Percentiles rank a stretch among this genome's conserved stretches.
phyloP scores from a whole-genome alignment of 1,140 invertebrate genomes.

The Akabosia matsudoensis region DNA sequence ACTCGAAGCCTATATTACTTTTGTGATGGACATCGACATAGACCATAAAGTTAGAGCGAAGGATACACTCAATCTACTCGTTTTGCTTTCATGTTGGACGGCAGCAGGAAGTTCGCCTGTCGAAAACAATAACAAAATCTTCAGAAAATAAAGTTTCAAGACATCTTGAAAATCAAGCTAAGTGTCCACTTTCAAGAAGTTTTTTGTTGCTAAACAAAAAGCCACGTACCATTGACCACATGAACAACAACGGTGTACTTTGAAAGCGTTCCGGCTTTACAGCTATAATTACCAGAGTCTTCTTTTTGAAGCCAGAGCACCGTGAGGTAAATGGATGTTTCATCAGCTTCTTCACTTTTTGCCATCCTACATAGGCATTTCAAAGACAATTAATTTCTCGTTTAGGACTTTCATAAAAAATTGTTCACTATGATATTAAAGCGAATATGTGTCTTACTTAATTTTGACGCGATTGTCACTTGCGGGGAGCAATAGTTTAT shows the following conservation, averaged over 20 bases:
- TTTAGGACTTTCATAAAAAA: neutral
- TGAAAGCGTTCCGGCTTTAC: neutral
- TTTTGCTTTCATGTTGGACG: neutral
- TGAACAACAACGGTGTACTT: neutral
- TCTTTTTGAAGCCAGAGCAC: neutral
- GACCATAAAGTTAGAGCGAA: neutral
- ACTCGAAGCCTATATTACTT: no score
- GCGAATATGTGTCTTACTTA: slow-evolving; percentile 45
- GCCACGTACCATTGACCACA: neutral
- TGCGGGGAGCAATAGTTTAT: slow-evolving; percentile 35
- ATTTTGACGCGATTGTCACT: slow-evolving; percentile 46
- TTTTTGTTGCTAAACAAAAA: neutral
- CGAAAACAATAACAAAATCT: neutral
- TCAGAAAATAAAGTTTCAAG: no score
- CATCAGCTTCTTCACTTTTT: neutral
- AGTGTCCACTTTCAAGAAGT: neutral
- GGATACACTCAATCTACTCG: neutral
- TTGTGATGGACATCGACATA: neutral
- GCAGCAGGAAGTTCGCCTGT: neutral
- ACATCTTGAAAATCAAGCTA: neutral
- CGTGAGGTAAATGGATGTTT: neutral
- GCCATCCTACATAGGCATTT: neutral
- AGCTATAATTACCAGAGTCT: neutral
- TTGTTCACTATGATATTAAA: neutral
- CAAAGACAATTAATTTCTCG: neutral